Evolutionary conservation across 1,140 invertebrate species (phyloP).

Genomic region (Ceratina calcarata): DNA sequence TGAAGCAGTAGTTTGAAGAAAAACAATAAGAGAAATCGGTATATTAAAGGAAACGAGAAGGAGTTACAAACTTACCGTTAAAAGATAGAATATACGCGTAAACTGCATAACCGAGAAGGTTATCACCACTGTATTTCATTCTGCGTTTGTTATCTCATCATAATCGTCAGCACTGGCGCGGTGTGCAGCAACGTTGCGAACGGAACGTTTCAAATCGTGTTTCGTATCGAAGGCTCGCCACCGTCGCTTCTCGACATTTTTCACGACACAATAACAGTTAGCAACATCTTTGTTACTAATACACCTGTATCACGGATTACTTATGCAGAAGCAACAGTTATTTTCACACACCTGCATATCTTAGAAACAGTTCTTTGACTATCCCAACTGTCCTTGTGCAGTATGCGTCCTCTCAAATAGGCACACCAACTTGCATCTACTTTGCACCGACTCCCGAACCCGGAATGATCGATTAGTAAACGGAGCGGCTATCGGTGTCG

Average conservation of each 20-base stretch:
- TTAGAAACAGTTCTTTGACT: slow-evolving; percentile 35
- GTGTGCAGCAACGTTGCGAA: slow-evolving; percentile 25
- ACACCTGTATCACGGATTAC: slow-evolving; percentile 33
- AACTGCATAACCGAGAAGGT: slow-evolving; percentile 78
- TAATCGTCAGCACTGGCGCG: slow-evolving; percentile 52
- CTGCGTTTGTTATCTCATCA: slow-evolving; percentile 80
- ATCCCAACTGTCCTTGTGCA: slow-evolving; percentile 29
- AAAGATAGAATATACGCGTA: slow-evolving; percentile 76
- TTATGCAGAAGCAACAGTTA: slow-evolving; percentile 47
- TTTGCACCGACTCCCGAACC: slow-evolving; percentile 60
- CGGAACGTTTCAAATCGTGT: slow-evolving; percentile 25
- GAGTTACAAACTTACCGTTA: slow-evolving; percentile 66
- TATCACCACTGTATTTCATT: slow-evolving; percentile 78
- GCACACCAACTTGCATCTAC: slow-evolving; percentile 45
- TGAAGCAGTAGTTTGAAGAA: too few relatives aligned
- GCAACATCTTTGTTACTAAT: slow-evolving; percentile 4
- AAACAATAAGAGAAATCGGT: neutral
- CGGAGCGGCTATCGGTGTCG: slow-evolving; percentile 61
- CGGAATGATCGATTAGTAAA: slow-evolving; percentile 77
- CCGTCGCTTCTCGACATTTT: slow-evolving; percentile 39
- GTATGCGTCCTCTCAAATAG: slow-evolving; percentile 41
- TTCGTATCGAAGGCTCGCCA: neutral
- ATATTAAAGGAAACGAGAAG: neutral
- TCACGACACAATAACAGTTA: slow-evolving; percentile 42
- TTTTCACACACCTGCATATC: slow-evolving; percentile 63